Evolutionary conservation across 2,113 vertebrate genomes (phyloP).

Genomic region (Phylloscopus trochilus): DNA sequence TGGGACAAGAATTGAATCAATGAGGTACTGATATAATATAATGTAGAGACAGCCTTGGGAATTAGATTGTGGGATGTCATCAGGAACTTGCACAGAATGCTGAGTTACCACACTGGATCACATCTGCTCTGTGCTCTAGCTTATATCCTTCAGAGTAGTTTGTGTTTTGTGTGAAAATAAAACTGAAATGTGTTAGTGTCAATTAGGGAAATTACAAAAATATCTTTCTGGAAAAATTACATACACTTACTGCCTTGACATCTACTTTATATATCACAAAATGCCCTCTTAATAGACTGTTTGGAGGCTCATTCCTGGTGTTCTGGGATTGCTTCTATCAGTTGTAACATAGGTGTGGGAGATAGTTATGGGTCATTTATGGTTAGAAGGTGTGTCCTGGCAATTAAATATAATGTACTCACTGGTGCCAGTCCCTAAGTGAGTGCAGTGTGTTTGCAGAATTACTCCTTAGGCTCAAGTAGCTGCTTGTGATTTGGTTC

Average conservation of each 20-base stretch:
- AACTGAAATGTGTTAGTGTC: neutral
- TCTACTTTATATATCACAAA: neutral
- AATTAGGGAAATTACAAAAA: neutral
- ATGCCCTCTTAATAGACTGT: neutral
- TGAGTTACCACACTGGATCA: neutral
- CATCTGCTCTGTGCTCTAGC: neutral
- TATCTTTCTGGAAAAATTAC: neutral
- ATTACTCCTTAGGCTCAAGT: neutral
- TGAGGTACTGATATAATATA: neutral
- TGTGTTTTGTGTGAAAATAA: neutral
- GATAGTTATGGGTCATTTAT: neutral
- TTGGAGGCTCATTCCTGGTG: neutral
- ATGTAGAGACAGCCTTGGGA: neutral
- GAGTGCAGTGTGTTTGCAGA: neutral
- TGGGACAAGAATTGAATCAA: neutral
- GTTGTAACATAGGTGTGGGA: neutral
- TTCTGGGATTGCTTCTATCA: neutral
- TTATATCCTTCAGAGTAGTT: neutral
- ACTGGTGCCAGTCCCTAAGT: neutral
- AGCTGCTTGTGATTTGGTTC: neutral
- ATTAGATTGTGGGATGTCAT: neutral
- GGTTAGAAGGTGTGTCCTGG: slow-evolving; percentile 15
- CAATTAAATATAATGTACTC: neutral
- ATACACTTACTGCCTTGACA: neutral
- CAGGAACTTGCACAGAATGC: neutral